A percentile compares a stretch with the other conserved stretches of the same genome.
Evolutionary conservation across 2,888 invertebrate species (phyloP).

Genomic region (Sminthurinus aureus): DNA sequence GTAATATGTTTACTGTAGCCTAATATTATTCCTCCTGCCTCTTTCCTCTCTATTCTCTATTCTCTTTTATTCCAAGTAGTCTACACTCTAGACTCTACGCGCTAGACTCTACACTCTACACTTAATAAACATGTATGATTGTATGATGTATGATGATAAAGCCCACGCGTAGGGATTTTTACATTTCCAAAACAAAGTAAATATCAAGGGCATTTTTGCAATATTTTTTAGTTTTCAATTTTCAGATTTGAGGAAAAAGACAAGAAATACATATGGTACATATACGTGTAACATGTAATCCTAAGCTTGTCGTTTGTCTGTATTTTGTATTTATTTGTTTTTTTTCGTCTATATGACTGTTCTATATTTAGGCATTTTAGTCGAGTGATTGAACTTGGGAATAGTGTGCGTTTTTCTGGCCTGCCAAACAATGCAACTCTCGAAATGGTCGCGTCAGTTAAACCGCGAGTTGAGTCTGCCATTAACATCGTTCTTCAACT

Average conservation of each 20-base stretch:
- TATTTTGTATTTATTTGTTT: background rate
- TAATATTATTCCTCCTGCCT: background rate
- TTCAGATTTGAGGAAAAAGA: too few relatives aligned
- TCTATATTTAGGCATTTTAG: conserved; percentile 73
- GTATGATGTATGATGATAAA: too few relatives aligned
- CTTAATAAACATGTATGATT: too few relatives aligned
- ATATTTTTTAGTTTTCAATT: too few relatives aligned
- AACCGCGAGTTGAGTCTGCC: conserved; percentile 70
- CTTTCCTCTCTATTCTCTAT: background rate
- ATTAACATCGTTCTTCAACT: conserved; percentile 80
- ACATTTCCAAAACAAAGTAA: too few relatives aligned
- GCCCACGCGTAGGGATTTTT: too few relatives aligned
- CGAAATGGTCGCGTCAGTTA: conserved; percentile 78
- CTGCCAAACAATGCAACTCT: conserved; percentile 89
- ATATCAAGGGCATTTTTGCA: too few relatives aligned
- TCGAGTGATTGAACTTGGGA: conserved; percentile 77
- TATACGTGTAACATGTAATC: background rate
- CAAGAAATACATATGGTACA: too few relatives aligned
- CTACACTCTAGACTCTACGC: too few relatives aligned
- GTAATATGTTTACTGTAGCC: background rate
- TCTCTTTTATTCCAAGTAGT: background rate
- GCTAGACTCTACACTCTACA: too few relatives aligned
- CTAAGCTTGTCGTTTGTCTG: background rate
- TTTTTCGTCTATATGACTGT: background rate
- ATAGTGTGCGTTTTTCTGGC: conserved; percentile 82